A percentile compares a stretch with the other conserved stretches of the same genome.
Evolutionary conservation across 2,797 vertebrate genomes (phyloP).

Genomic region (Chiroxiphia lanceolata): DNA sequence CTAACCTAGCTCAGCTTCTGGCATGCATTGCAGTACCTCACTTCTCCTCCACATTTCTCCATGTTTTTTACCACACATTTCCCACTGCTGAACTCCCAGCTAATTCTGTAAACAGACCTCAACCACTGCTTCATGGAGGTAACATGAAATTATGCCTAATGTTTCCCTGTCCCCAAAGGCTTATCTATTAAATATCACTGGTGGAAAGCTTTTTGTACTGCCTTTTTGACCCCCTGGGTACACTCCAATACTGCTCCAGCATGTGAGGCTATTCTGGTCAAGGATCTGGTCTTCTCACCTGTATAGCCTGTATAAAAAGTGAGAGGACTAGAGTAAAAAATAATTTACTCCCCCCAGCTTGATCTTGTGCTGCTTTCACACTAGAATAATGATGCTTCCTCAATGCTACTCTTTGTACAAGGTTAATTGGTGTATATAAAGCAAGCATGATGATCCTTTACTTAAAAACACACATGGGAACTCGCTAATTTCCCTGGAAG

Average conservation of each 20-base stretch:
- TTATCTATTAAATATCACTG: not conserved
- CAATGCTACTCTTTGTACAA: rapidly evolving
- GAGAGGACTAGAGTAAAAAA: not conserved
- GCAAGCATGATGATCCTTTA: not conserved
- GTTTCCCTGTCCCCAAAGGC: not conserved
- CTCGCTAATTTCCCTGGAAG: not conserved
- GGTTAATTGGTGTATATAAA: not conserved
- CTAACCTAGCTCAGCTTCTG: not conserved
- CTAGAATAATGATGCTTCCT: not conserved
- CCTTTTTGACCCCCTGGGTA: not conserved
- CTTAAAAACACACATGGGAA: not conserved
- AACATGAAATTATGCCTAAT: not conserved
- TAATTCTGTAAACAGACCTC: not conserved
- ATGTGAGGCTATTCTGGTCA: not conserved
- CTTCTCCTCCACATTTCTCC: not conserved
- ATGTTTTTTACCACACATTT: not conserved
- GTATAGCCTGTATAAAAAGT: not conserved
- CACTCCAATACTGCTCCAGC: rapidly evolving
- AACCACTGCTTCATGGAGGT: rapidly evolving
- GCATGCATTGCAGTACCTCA: not conserved
- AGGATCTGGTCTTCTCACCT: not conserved
- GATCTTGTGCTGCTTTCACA: not conserved
- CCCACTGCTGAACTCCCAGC: not conserved
- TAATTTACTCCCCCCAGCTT: not conserved
- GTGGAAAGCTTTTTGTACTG: not conserved